Conservation (phyloP, 2,888 invertebrate species). For the Leuctra nigra region DNA sequence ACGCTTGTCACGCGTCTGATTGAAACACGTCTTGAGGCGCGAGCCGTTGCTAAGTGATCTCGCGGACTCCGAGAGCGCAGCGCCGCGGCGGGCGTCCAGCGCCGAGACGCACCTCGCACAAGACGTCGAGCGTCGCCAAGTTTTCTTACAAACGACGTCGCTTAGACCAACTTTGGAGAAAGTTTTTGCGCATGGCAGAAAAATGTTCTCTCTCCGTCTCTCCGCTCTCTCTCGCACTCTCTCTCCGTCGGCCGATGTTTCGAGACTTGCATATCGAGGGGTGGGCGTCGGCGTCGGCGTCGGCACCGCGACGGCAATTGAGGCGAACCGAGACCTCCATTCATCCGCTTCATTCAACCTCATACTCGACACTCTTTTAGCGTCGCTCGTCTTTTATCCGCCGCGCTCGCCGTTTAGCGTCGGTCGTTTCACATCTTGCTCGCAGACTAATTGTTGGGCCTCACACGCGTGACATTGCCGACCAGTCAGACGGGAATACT, state of each 20-base stretch:
- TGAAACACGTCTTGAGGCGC: too few relatives aligned
- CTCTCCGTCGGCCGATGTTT: background rate
- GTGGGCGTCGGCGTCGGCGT: slow-evolving; percentile 1
- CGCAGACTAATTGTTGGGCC: too few relatives aligned
- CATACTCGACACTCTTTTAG: slow-evolving; percentile 8
- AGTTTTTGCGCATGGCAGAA: slow-evolving; percentile 32
- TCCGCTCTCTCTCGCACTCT: background rate
- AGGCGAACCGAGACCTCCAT: slow-evolving; percentile 9
- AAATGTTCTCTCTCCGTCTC: slow-evolving; percentile 20
- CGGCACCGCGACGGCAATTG: background rate
- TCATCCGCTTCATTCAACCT: background rate
- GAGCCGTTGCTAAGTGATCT: background rate
- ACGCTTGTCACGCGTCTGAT: too few relatives aligned
- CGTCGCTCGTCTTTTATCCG: background rate
- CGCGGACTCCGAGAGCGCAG: slow-evolving; percentile 3
- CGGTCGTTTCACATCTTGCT: too few relatives aligned
- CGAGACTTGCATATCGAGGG: background rate
- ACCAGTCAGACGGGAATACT: too few relatives aligned
- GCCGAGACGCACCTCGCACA: slow-evolving; percentile 17
- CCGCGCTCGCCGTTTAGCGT: too few relatives aligned
- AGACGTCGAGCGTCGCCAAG: slow-evolving; percentile 8
- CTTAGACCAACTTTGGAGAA: slow-evolving; percentile 24
- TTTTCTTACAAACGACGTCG: slow-evolving; percentile 9
- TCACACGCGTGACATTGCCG: too few relatives aligned
- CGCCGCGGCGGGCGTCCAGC: slow-evolving; percentile 15